Evolutionary conservation across 1,140 invertebrate species (phyloP), one percentile per base, ranked within the genome.

Genomic region (Zeugodacus cucurbitae): DNA sequence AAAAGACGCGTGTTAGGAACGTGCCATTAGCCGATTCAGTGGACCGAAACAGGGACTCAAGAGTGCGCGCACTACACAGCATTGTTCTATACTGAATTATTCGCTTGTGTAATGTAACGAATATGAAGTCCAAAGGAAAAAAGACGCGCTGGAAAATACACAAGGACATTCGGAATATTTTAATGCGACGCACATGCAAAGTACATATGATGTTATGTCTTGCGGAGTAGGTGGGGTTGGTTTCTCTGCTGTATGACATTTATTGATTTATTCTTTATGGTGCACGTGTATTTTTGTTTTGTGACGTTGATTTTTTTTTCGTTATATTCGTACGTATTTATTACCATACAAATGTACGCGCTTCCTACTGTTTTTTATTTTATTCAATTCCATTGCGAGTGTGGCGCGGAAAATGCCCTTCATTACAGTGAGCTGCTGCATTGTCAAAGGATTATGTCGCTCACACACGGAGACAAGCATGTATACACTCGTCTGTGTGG

Each of bases 371-470:
- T 22, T 54, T 11, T 82, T n/a, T 26, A n/a, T 10, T 22, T 78
- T 22, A n/a, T 26, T 26, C 22, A 6, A 74, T 37, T 74, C 7
- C 41, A 48, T 82, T 74, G 37, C 37, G 1, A n/a, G 70, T 0
- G 34, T 17, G 11, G n/a, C 10, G 26, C 44, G 11, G 37, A 82
- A 54, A 41, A 54, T 14, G 11, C 41, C 74, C 37, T 78, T 78
- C 22, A 22, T 78, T 78, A 44, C 32, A n/a, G 22, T 6, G n/a
- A 41, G 22, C 34, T 41, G 70, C 41, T 14, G n/a, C 41, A 82
- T 82, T 82, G 37, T 82, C n/a, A 48, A 82, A 82, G 74, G 74
- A 44, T 82, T 82, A 82, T 7, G n/a, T 41, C 44, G 22, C 74
- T 29, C 11, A 41, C 3, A n/a, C 22, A 22, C 70, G 14, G 14